phyloP scores from a whole-genome alignment of 2,797 vertebrate genomes.

The Rhincodon typus region DNA sequence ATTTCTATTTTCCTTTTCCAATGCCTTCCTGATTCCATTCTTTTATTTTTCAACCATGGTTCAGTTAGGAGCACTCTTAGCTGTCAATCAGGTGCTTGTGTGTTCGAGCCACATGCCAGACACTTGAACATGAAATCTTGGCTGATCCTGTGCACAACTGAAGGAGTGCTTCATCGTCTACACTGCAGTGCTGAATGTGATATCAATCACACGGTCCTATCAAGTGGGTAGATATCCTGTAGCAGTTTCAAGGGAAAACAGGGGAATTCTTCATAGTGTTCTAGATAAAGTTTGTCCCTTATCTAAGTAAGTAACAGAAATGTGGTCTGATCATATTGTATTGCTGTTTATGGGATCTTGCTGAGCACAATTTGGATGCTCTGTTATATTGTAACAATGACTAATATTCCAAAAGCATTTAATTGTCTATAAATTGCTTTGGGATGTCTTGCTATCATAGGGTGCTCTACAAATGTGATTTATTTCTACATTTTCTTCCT shows the following conservation, averaged over 20 bases:
- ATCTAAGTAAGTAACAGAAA: neutral
- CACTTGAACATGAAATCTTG: too few species aligned
- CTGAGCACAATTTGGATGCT: neutral
- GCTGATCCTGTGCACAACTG: too few species aligned
- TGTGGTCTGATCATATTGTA: neutral
- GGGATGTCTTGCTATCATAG: neutral
- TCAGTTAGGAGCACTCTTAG: neutral
- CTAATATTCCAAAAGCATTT: neutral
- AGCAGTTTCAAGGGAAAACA: neutral
- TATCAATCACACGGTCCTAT: neutral
- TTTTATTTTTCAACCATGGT: neutral
- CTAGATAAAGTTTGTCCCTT: neutral
- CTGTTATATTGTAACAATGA: neutral
- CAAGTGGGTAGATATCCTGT: neutral
- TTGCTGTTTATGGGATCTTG: neutral
- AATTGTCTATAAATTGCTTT: neutral
- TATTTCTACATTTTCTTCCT: neutral
- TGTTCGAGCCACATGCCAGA: neutral
- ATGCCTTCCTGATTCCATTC: neutral
- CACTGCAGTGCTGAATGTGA: neutral
- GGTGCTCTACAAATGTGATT: neutral
- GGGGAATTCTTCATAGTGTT: neutral
- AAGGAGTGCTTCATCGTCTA: neutral
- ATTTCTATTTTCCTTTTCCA: neutral
- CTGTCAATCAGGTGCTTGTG: too few species aligned